Base-by-base conservation (phyloP, 2,888 invertebrate genomes). In the Oligia latruncula region DNA sequence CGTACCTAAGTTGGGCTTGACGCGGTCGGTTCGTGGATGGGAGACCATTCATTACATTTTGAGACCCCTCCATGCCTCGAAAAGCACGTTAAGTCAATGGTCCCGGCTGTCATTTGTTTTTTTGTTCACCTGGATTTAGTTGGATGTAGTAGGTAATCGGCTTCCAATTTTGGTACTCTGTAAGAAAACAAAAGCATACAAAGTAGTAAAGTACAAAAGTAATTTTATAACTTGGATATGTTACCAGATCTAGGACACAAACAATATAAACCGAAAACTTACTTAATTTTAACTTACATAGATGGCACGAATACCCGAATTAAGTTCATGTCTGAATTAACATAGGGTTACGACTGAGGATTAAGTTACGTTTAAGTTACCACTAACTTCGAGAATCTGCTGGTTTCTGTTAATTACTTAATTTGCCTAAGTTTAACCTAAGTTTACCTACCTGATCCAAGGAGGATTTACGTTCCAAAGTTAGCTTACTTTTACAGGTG, bases 371-470 rank as follows among this genome's bases (percentile, higher is more conserved):
- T 78, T 87, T 78, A 80, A 89, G 85, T 85, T 82, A 78, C 77
- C 77, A 77, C 85, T 65, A 81, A 81, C 68, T 85, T 87, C 46
- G 67, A 62, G 81, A 75, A 72, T 76, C 76, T 77, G 86, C 74
- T 78, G 83, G 74, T 88, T 80, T 73, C 77, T 66, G 83, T 87
- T 88, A 88, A 83, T 88, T 89, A 85, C 83, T 80, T 83, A 74
- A 89, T 88, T 78, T 77, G 35, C 64, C 35, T 82, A 85, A 86
- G 68, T 85, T 81, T 62, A 84, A 71, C 35, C 29, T 52, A 67
- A 66, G 83, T 78, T 73, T 62, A 83, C 58, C 49, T 81, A 74
- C 85, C 72, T 84, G 80, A 66, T 77, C 65, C 62, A 11, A 75
- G 70, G 13, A 64, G 71, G 58, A 77, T 84, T 67, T 72, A 60